Base-by-base conservation (phyloP, 2,797 vertebrate genomes). In the Crenichthys baileyi region DNA sequence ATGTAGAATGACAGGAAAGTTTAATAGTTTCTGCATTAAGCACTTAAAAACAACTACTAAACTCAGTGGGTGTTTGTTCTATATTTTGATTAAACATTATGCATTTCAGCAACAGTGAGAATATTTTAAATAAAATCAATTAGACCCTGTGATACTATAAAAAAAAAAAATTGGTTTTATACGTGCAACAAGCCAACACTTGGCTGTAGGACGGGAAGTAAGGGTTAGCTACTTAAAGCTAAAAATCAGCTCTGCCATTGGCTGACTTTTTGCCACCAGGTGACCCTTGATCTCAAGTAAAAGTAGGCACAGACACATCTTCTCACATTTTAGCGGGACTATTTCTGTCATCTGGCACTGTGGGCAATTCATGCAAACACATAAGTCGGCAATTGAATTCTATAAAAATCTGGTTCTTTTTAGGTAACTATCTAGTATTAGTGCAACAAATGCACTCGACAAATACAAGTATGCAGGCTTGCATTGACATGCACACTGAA, bases 201-300 rank as follows among this genome's bases (percentile, higher is more conserved):
- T 12, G 58, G 58, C 11, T 5, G 4, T 24, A 31, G 9, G 20
- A 67, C 20, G 24, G 36, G 5, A 67, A 65, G 61, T 39, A 39
- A 65, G 13, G 18, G 9, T 65, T 22, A 7, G 31, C 8, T 65
- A 61, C 2, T 61, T 15, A 61, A 29, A 78, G 83, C 77, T 74
- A 84, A 89, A 86, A 89, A 82, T 50, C 76, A 81, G 78, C 79
- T 81, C 82, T 79, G 82, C 86, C 79, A 89, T 85, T 89, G 88
- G 87, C 78, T 82, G 84, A 78, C 7, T 50, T 11, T 84, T 84
- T 87, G 84, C 87, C 90, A 87, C 36, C 58, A 85, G 87, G 88
- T 87, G 80, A 67, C 89, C 85, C 91, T 92, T 90, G 87, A 91
- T 93, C 87, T 86, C 65, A 86, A 78, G 88, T 82, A 8, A 67